Base-by-base conservation (phyloP, 92 coral and sea anemone species). In the Galaxea fascicularis region DNA sequence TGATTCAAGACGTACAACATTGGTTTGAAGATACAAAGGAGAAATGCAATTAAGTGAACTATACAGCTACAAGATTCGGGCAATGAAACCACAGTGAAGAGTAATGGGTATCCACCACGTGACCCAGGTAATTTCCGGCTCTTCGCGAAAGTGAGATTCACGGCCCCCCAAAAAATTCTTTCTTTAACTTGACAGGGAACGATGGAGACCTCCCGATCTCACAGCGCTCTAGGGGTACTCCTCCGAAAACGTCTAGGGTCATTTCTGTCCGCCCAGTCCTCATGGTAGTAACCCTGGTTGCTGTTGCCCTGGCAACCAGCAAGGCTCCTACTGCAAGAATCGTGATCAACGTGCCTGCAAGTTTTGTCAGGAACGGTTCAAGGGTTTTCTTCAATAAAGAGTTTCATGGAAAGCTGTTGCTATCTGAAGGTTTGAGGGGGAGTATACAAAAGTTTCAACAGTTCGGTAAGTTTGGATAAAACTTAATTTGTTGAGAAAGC, bases 361-460 rank as follows among this genome's bases (percentile, higher is more conserved):
- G 59, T 21, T 65, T 90, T 74, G 94, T 93, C 35, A 80, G 72
- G 85, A 27, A 82, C 24, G 93, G 93, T 25, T 89, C 93, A 8
- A 92, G 76, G 80, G 62, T 93, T 14, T 93, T 84, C 90, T 93
- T 93, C 52, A 93, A 82, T 89, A 68, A 84, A 58, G 65, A 84
- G 59, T 88, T 87, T 64, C 93, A 87, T 39, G 96, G 94, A 47
- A 91, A 44, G 65, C 64, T 93, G 65, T 28, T 87, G 17, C 69
- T 90, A 69, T 84, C 88, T 58, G 71, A 71, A 56, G 85, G 80
- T 20, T 85, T 93, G 83, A 66, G 56, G 39, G 90, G 54, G 56
- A 70, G 79, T 25, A 78, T 63, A 16, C 63, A 72, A 12, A 70
- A 85, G 45, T 83, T 93, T 71, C 77, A 84, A 49, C 94, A 93